These are phyloP conservation scores for Psittacara wagleri DNA, from an alignment of 2,113 vertebrate species.

Conservation along the genomic window DNA sequence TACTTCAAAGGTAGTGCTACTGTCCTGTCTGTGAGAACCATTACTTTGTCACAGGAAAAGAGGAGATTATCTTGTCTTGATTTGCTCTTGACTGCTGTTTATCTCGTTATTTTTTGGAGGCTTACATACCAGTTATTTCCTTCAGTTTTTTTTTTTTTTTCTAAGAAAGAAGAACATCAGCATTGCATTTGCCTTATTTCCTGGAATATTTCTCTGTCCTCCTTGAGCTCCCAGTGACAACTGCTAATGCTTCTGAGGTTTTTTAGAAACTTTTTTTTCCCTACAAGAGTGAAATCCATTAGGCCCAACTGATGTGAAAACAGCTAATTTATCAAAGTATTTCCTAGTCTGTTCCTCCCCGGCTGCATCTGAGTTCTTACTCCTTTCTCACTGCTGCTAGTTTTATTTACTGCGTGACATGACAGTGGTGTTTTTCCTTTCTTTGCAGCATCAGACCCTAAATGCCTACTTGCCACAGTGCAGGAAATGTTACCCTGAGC, in stretches of 20 bases:
- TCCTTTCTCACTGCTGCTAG: background rate
- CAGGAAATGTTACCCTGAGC: background rate
- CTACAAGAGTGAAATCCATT: background rate
- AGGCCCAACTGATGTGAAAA: background rate
- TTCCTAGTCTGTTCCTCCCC: background rate
- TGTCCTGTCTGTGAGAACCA: background rate
- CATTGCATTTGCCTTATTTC: background rate
- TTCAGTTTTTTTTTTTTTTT: background rate
- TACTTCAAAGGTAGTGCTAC: background rate
- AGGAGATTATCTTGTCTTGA: background rate
- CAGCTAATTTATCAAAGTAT: background rate
- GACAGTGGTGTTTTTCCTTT: background rate
- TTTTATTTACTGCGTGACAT: background rate
- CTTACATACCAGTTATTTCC: background rate
- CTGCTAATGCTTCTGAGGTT: background rate
- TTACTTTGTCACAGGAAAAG: background rate
- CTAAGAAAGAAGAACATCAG: background rate
- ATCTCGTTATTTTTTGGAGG: background rate
- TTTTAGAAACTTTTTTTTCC: background rate
- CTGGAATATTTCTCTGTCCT: background rate
- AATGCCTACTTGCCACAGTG: background rate
- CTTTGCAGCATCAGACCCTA: background rate
- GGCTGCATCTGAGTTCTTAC: background rate
- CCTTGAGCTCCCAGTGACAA: background rate
- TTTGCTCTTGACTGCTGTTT: background rate